phyloP scores from a whole-genome alignment of 2,797 vertebrate species.

The Ceyx erithaca region DNA sequence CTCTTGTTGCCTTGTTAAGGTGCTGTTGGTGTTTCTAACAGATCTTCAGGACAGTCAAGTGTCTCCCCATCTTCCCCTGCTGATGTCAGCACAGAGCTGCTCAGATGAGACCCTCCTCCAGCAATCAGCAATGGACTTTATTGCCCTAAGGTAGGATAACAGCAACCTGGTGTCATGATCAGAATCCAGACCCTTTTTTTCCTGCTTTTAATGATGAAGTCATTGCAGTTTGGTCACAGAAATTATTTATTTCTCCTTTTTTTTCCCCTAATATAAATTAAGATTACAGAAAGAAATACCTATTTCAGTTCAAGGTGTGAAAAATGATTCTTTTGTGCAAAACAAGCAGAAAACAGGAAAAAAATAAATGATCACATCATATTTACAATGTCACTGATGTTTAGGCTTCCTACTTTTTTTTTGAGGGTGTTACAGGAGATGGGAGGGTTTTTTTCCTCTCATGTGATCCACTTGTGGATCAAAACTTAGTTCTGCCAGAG shows the following conservation, averaged over 20 bases:
- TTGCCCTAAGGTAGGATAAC: slow-evolving; percentile 84
- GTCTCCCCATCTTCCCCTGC: slow-evolving; percentile 82
- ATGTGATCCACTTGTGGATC: neutral
- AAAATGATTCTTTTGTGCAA: too few species aligned
- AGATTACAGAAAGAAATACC: too few species aligned
- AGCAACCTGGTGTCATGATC: neutral
- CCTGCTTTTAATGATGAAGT: neutral
- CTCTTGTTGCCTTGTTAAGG: neutral
- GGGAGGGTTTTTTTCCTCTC: neutral
- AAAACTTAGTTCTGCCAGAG: neutral
- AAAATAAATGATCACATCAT: too few species aligned
- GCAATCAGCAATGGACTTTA: slow-evolving; percentile 84
- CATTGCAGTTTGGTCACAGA: neutral
- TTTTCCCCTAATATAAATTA: too few species aligned
- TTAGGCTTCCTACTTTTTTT: neutral
- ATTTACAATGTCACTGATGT: too few species aligned
- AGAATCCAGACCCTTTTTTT: neutral
- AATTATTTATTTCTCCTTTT: neutral
- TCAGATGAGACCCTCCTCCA: slow-evolving; percentile 82
- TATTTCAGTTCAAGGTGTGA: too few species aligned
- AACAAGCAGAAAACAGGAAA: too few species aligned
- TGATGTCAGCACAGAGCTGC: slow-evolving; percentile 71
- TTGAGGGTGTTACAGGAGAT: neutral
- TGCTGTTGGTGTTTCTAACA: slow-evolving; percentile 62
- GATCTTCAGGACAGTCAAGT: slow-evolving; percentile 84